Evolutionary conservation across 2,113 vertebrate genomes (phyloP), one percentile per base, ranked within the genome.

Genomic region (Gallinago jamesoni): DNA sequence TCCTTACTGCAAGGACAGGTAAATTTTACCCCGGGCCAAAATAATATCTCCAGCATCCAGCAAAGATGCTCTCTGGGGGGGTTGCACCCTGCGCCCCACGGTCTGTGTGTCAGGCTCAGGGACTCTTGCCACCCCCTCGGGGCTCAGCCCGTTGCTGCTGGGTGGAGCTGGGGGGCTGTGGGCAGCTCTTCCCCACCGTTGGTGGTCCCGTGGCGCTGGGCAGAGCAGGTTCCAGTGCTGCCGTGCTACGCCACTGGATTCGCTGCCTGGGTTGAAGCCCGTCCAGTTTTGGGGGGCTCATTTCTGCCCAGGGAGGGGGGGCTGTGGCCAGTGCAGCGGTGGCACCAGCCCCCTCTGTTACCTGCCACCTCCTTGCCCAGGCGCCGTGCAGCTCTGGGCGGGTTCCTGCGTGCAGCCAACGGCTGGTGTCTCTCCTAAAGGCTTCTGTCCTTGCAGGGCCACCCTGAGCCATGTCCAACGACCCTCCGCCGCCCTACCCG

Each of bases 401-500:
- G 14, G 50, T 53, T 50, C 33, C 62, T 22, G 22, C 6, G 66
- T 11, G 7, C 31, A 14, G 12, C 45, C 48, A 7, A 6, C 9
- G 35, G 64, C 64, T 52, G n/a, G 28, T 2, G 3, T 28, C 21
- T 24, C 33, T n/a, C 43, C 70, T 57, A 1, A 79, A 60, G 27
- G 47, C 3, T 24, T 21, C 66, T 94, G 88, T 85, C 67, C 55
- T 63, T 93, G 47, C 95, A 98, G 96, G 93, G 84, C 84, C 14
- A 28, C 70, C 47, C 74, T 70, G 66, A 96, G 87, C 94, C 45
- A 99, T 99, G 99, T 99, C 99, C 63, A 99, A 79, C 17, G 99
- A 99, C 92, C 99, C 99, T 2, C 99, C 99, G 30, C 99, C 99
- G 28, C 99, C 99, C 7, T 99, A 99, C 84, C 99, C 99, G 0